phyloP scores from a whole-genome alignment of 2,113 vertebrate species.

The Tinamus guttatus region DNA sequence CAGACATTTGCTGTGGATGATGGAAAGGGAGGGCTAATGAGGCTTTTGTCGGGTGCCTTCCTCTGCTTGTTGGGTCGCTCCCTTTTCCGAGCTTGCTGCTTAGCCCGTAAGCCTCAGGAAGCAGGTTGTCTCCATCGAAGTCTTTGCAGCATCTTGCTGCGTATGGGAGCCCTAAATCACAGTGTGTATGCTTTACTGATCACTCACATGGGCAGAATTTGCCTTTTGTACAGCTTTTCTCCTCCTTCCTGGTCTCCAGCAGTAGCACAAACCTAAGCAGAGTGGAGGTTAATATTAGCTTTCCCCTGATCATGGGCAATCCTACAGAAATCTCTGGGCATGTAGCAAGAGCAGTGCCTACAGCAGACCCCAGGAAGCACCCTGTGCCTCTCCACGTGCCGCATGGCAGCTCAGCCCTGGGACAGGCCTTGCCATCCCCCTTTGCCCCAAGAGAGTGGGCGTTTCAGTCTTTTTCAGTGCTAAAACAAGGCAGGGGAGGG shows the following conservation, averaged over 20 bases:
- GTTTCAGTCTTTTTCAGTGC: neutral
- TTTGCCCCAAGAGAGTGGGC: neutral
- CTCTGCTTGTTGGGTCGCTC: neutral
- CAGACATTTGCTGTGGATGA: neutral
- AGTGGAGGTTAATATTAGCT: neutral
- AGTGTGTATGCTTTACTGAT: neutral
- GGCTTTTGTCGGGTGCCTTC: constrained; percentile 13
- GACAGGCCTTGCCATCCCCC: neutral
- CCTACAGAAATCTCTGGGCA: neutral
- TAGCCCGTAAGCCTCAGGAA: constrained; percentile 4
- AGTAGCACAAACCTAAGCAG: neutral
- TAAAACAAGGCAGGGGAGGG: neutral
- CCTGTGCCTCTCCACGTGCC: neutral
- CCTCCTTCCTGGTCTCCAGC: neutral
- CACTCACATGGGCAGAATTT: neutral
- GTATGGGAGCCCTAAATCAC: neutral
- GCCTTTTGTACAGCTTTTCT: neutral
- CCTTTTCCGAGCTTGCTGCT: neutral
- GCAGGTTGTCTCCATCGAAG: neutral
- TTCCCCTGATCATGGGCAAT: neutral
- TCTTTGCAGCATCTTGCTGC: neutral
- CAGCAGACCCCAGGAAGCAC: neutral
- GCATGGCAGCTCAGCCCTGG: accelerated
- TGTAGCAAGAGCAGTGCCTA: neutral
- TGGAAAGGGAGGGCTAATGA: constrained; percentile 16